A percentile compares a stretch with the other conserved stretches of the same genome.
Evolutionary conservation across 2,888 invertebrate genomes (phyloP).

Genomic region (Pterobdella sp.): DNA sequence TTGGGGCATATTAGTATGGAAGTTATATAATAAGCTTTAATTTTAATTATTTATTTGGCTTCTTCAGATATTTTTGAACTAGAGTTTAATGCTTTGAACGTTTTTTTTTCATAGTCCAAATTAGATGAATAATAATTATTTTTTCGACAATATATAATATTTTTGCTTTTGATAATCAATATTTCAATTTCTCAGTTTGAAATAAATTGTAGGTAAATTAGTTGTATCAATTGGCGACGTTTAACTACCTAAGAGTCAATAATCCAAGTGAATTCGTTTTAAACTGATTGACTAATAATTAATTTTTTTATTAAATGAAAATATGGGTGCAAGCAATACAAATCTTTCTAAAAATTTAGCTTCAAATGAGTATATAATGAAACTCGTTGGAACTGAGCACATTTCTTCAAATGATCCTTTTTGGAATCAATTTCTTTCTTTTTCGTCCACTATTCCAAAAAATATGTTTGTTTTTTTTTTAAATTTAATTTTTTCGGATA

Average conservation of each 20-base stretch:
- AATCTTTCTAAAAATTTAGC: slow-evolving; percentile 58
- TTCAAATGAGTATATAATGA: slow-evolving; percentile 67
- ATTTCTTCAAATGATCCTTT: slow-evolving; percentile 79
- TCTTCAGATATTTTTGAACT: no score
- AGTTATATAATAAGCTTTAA: no score
- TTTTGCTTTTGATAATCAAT: no score
- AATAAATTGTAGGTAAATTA: no score
- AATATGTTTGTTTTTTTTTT: slow-evolving; percentile 51
- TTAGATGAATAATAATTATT: no score
- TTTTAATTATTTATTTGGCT: no score
- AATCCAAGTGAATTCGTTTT: background rate
- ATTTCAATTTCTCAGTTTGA: no score
- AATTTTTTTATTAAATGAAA: slow-evolving; percentile 2
- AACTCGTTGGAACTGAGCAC: slow-evolving; percentile 70
- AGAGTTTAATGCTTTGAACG: no score
- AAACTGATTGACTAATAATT: background rate
- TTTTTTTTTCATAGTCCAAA: no score
- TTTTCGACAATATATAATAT: no score
- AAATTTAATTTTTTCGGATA: background rate
- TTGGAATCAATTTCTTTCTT: slow-evolving; percentile 87
- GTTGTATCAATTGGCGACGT: slow-evolving; percentile 6
- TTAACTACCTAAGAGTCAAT: background rate
- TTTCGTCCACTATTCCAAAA: slow-evolving; percentile 73
- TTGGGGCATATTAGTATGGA: no score
- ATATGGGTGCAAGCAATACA: slow-evolving; percentile 51